phyloP scores from a whole-genome alignment of 2,113 vertebrate genomes.

The Toxostoma redivivum region DNA sequence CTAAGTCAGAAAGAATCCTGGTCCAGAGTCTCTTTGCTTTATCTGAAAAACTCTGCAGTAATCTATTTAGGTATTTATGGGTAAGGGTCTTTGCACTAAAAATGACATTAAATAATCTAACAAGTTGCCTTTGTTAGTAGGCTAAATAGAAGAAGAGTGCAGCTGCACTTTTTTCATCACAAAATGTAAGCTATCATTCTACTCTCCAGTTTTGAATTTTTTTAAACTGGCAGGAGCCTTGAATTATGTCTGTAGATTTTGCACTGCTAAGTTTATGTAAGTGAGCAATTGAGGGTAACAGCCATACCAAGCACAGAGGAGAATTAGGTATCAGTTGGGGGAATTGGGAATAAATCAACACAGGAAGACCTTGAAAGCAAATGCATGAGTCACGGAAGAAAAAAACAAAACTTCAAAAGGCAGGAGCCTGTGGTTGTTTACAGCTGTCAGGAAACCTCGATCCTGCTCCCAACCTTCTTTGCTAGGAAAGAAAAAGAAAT shows the following conservation, averaged over 20 bases:
- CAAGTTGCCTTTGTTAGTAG: neutral
- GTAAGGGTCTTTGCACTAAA: neutral
- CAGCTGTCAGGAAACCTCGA: constrained; percentile 15
- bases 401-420: constrained; percentile 10
- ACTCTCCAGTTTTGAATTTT: neutral
- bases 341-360: neutral
- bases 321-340: neutral
- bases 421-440: constrained; percentile 11
- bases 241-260: neutral
- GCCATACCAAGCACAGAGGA: neutral
- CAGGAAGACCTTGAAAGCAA: constrained; percentile 28
- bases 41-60: neutral
- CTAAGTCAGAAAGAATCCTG: neutral
- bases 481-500: constrained; percentile 7
- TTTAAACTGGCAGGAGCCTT: neutral
- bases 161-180: neutral
- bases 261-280: neutral
- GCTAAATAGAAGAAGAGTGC: neutral
- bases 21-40: neutral
- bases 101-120: neutral
- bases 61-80: neutral
- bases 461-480: neutral
- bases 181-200: neutral
- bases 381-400: neutral
- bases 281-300: neutral